Evolutionary conservation across 2,113 vertebrate genomes (phyloP).

Genomic region (Ageneiosus marmoratus): DNA sequence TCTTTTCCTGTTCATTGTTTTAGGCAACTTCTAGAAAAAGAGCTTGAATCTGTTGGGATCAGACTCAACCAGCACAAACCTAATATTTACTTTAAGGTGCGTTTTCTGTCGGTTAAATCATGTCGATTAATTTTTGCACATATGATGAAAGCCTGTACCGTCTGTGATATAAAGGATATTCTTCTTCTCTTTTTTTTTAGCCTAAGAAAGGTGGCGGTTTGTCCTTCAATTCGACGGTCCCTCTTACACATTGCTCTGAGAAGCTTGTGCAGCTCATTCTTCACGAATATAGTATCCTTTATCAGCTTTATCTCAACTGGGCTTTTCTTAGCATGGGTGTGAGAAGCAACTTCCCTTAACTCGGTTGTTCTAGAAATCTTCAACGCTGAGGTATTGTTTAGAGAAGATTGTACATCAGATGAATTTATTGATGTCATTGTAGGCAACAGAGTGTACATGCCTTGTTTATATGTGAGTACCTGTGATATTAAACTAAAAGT

Average conservation of each 20-base stretch:
- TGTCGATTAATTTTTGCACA: not conserved
- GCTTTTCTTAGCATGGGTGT: not conserved
- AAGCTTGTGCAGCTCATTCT: constrained; percentile 97
- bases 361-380: constrained; percentile 87
- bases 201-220: constrained; percentile 97
- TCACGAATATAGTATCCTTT: constrained; percentile 98
- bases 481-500: no score
- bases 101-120: not conserved
- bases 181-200: constrained; percentile 64
- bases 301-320: not conserved
- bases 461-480: constrained; percentile 93
- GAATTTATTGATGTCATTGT: constrained; percentile 98
- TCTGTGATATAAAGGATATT: not conserved
- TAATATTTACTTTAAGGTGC: constrained; percentile 99
- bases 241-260: constrained; percentile 92
- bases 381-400: constrained; percentile 95
- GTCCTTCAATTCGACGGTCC: constrained; percentile 96
- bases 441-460: constrained; percentile 98
- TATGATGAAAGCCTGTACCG: not conserved
- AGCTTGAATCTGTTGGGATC: constrained; percentile 95
- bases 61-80: constrained; percentile 91
- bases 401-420: constrained; percentile 92
- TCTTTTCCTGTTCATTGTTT: not conserved
- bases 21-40: constrained; percentile 91
- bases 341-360: constrained; percentile 69